Evolutionary conservation across 30 jellyfish, hydroid and myxozoan species (phyloP), one percentile per base, ranked within the genome.

Genomic region (Aurelia aurita complex sp. Pacific): DNA sequence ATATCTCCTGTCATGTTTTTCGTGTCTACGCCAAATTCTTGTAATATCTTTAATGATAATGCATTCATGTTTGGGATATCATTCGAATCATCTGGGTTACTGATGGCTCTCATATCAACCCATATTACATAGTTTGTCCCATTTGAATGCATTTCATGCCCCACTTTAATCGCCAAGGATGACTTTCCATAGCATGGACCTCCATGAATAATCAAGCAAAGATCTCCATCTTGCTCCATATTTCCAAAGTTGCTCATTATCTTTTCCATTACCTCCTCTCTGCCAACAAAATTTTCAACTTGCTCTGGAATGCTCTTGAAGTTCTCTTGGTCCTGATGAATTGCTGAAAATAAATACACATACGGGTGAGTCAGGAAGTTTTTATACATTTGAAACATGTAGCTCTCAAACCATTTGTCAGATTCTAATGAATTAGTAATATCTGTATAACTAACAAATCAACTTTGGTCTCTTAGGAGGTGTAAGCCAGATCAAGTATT

Each of bases 131-230:
- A 67, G 51, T 33, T 67, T 5, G 38, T 23, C 10, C 77, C 77
- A 2, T 1, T 5, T 17, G 42, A 15, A 17, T 23, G 51, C 77
- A 67, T 67, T 19, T 67, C 77, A 67, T 67, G 46, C 51, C 77
- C 77, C 14, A 67, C 38, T 67, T 33, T 67, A 33, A 51, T 67
- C 16, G 77, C 77, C 12, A 67, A 67, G 46, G 77, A 42, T 67
- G 77, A 67, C 51, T 67, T 67, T 18, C 77, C 77, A 67, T 29
- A 67, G n/a, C 77, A 67, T 17, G 77, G 57, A 23, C 77, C 77
- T 0, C 77, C 77, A 9, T 67, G 77, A 15, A 67, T 67, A 33
- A 67, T 33, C n/a, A 15, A 2, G 23, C 19, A 15, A 17, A 9
- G 51, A 1, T 67, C 51, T 2, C 19, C 15, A 23, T 67, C 51